These are phyloP conservation scores for Verasper variegatus DNA, from an alignment of 2,113 vertebrate genomes.

Conservation along the genomic window DNA sequence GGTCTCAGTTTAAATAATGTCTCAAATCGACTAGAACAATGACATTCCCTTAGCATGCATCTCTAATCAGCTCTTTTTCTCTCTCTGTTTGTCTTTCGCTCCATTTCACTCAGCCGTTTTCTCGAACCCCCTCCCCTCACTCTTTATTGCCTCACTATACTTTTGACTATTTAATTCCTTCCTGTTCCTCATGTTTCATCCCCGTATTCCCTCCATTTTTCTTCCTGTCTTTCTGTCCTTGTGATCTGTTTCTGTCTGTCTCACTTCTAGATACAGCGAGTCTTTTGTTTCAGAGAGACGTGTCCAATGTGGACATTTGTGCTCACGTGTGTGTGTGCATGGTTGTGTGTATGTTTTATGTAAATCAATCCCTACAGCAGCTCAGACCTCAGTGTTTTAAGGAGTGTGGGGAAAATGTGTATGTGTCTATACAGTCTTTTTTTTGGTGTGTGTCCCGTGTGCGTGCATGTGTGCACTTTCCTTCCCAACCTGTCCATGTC, in stretches of 20 bases:
- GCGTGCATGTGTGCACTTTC: conserved; percentile 42
- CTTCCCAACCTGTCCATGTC: conserved; percentile 61
- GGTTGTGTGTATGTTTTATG: conserved; percentile 27
- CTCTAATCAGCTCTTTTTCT: conserved; percentile 74
- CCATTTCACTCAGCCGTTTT: conserved; percentile 60
- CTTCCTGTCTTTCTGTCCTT: conserved; percentile 9
- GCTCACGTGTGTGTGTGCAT: background rate
- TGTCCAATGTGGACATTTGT: conserved; percentile 17
- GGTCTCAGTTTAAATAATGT: conserved; percentile 77
- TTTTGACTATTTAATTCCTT: conserved; percentile 63
- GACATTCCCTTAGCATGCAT: conserved; percentile 79
- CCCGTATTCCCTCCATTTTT: conserved; percentile 28
- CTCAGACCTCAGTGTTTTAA: conserved; percentile 21
- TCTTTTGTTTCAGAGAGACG: conserved; percentile 35
- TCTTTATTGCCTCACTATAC: conserved; percentile 46
- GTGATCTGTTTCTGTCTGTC: conserved; percentile 9
- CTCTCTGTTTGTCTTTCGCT: conserved; percentile 71
- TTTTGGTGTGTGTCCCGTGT: conserved; percentile 17
- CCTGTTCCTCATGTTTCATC: conserved; percentile 42
- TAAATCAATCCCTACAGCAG: conserved; percentile 34
- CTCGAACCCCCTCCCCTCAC: conserved; percentile 31
- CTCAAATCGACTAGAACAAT: conserved; percentile 82
- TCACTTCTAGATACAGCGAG: conserved; percentile 1
- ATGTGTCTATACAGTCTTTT: conserved; percentile 1
- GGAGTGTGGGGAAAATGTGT: background rate